Conservation (phyloP, 2,113 vertebrate species). For the Salvelinus namaycush region DNA sequence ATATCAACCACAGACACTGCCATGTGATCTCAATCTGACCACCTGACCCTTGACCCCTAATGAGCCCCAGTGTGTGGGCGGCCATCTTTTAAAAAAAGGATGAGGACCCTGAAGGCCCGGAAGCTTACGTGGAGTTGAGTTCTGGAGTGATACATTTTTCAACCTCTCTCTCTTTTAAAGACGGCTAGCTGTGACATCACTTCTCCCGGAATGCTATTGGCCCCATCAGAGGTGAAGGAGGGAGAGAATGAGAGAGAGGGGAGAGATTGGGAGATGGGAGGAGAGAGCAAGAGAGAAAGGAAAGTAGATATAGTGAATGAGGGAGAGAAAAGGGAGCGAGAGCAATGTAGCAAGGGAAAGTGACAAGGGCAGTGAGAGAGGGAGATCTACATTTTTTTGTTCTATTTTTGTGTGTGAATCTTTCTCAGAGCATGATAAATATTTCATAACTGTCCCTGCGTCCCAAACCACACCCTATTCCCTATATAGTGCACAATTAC, state of each 20-base stretch:
- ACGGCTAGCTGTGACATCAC: slow-evolving; percentile 1
- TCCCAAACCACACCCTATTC: too few species aligned
- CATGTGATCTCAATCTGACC: neutral
- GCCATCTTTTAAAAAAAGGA: neutral
- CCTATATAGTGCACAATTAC: too few species aligned
- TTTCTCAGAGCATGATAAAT: slow-evolving; percentile 24
- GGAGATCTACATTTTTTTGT: neutral
- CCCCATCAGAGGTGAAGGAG: neutral
- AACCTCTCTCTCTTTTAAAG: slow-evolving; percentile 9
- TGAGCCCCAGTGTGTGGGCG: neutral
- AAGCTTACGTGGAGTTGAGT: neutral
- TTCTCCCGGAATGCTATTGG: neutral
- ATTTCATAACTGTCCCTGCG: neutral
- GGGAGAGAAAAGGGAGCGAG: slow-evolving; percentile 17
- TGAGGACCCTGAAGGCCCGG: neutral
- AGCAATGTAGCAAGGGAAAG: neutral
- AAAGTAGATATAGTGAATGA: neutral
- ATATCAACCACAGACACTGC: neutral
- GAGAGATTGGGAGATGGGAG: neutral
- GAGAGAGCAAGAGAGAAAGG: slow-evolving; percentile 11
- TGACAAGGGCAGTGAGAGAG: neutral
- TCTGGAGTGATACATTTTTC: neutral
- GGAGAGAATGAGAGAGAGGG: slow-evolving; percentile 3
- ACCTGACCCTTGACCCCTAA: neutral
- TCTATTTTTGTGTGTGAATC: too few species aligned